Evolutionary conservation across 2,888 invertebrate genomes (phyloP), one percentile per base, ranked within the genome.

Genomic region (Eupithecia insigniata): DNA sequence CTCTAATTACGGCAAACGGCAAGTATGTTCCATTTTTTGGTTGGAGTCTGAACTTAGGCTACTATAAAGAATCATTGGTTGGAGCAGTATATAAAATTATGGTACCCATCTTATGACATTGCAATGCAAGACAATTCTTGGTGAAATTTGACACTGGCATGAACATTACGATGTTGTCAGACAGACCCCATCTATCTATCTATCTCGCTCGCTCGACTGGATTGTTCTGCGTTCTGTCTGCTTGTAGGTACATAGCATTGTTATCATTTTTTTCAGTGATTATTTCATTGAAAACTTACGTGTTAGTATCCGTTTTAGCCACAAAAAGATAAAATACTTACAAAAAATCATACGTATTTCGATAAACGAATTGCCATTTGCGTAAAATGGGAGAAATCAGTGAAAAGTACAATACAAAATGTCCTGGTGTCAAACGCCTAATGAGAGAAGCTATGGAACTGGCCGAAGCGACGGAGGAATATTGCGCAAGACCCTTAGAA

Each of bases 391-490:
- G 89, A 74, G 92, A 93, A 77, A 92, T 93, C 78, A 87, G 88
- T 79, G 93, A 94, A 82, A 93, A 91, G 82, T 94, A 94, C 78
- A 94, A 94, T 75, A 94, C 89, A 70, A 94, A 94, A 87, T 94
- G 94, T 84, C 94, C 94, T 97, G 99, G 98, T 86, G 99, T 99
- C 6, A 98, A 99, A 91, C 95, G 99, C 69, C 94, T 99, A 81
- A 98, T 99, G 98, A 95, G 97, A 85, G 99, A 99, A 92, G 99
- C 99, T 14, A 92, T 95, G 80, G 99, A 99, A 90, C 92, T 99
- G 77, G 95, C 96, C 39, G 96, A 97, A 81, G 96, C 98, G 7
- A 98, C 98, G 0, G 98, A 98, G 84, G 97, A 98, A 88, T 98
- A 97, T 89, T 96, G 95, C 90, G 98, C 98, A 16, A 96, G 97